These are phyloP conservation scores for Thunnus albacares DNA, from an alignment of 2,797 vertebrate species.

Conservation along the genomic window DNA sequence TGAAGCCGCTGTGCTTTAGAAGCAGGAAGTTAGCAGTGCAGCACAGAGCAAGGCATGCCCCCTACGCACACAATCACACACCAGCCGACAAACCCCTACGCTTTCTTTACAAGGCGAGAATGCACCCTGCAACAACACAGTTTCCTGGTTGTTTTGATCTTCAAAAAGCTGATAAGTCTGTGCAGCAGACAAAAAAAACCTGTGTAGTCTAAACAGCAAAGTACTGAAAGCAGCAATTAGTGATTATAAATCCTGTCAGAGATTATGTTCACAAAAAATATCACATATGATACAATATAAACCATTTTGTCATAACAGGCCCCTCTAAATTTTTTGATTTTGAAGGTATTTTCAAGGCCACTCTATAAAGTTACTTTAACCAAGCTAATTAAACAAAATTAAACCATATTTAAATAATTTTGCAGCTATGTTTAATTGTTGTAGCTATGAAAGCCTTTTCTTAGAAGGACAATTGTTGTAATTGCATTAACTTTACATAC, in stretches of 20 bases:
- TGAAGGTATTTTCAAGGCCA: too few relatives aligned
- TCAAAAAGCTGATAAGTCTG: constrained; percentile 24
- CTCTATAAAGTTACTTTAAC: neutral
- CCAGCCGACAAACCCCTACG: constrained; percentile 17
- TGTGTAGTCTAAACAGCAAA: neutral
- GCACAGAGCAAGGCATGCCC: constrained; percentile 52
- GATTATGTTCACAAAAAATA: neutral
- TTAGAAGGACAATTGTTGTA: neutral
- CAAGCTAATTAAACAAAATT: neutral
- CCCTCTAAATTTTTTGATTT: neutral
- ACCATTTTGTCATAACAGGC: neutral
- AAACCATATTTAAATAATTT: too few relatives aligned
- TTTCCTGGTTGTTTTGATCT: constrained; percentile 66
- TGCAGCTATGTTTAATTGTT: too few relatives aligned
- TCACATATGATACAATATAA: neutral
- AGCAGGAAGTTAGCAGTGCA: constrained; percentile 76
- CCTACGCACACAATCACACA: constrained; percentile 43
- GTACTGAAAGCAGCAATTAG: neutral
- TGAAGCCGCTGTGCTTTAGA: constrained; percentile 40
- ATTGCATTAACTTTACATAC: neutral
- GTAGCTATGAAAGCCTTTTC: too few relatives aligned
- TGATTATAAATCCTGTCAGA: neutral
- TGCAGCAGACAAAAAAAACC: constrained; percentile 15
- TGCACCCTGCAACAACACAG: constrained; percentile 55
- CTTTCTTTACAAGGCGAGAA: constrained; percentile 44